phyloP scores from a whole-genome alignment of 1,140 invertebrate species.

The Drosophila ironensis region DNA sequence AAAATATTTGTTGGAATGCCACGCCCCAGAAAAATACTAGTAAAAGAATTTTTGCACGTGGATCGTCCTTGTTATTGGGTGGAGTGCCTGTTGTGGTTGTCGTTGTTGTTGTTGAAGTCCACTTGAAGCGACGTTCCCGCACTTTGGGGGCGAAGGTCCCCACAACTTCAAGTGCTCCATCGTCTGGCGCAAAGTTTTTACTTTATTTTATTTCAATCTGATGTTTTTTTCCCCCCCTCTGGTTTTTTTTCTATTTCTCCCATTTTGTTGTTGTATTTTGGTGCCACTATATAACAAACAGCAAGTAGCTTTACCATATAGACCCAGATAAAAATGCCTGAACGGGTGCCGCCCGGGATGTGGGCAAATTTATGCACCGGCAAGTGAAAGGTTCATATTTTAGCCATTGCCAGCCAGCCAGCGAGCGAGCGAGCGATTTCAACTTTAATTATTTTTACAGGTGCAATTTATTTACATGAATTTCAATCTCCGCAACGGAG shows the following conservation, averaged over 20 bases:
- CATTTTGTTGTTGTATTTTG: neutral
- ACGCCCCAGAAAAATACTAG: slow-evolving; percentile 11
- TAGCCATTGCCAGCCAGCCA: slow-evolving; percentile 20
- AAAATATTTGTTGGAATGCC: slow-evolving; percentile 57
- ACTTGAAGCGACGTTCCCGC: slow-evolving; percentile 55
- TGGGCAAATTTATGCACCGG: slow-evolving; percentile 46
- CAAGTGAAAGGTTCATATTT: slow-evolving; percentile 56
- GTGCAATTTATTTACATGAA: slow-evolving; percentile 61
- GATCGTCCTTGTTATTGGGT: slow-evolving; percentile 49
- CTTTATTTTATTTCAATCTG: slow-evolving; percentile 6
- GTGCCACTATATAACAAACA: slow-evolving; percentile 48
- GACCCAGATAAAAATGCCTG: slow-evolving; percentile 28
- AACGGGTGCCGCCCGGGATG: neutral
- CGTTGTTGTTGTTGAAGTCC: slow-evolving; percentile 26
- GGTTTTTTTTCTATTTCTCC: slow-evolving; percentile 8
- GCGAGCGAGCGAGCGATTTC: slow-evolving; percentile 21
- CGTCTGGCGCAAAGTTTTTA: slow-evolving; percentile 58
- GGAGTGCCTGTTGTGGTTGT: slow-evolving; percentile 1
- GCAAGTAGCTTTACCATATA: slow-evolving; percentile 50
- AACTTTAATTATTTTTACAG: slow-evolving; percentile 51
- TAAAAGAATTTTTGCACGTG: slow-evolving; percentile 65
- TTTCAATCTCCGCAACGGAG: slow-evolving; percentile 43
- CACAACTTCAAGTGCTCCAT: slow-evolving; percentile 52
- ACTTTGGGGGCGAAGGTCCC: slow-evolving; percentile 35
- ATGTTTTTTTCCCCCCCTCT: slow-evolving; percentile 10